A percentile compares a stretch with the other conserved stretches of the same genome.
These are phyloP conservation scores for Zosterops borbonicus DNA, from an alignment of 2,113 vertebrate genomes.

Conservation along the genomic window DNA sequence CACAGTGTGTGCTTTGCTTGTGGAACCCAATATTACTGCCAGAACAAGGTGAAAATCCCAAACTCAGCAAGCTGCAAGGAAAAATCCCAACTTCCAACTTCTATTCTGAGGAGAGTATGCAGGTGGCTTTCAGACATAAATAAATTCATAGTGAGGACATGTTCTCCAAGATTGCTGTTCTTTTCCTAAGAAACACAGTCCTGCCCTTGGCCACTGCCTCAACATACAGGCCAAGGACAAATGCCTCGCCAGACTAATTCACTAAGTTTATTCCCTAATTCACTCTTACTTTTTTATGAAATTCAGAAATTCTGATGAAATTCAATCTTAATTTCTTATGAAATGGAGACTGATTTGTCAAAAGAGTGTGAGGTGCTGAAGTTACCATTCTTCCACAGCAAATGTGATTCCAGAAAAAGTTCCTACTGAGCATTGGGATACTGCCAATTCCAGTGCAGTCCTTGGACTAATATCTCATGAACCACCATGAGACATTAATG, in stretches of 20 bases:
- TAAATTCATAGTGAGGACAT: neutral
- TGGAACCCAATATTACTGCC: neutral
- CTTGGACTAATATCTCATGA: neutral
- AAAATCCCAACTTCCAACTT: fast-evolving
- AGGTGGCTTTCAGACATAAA: neutral
- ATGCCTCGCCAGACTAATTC: neutral
- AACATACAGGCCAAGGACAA: neutral
- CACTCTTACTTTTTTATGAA: neutral
- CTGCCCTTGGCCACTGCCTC: neutral
- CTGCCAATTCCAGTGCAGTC: neutral
- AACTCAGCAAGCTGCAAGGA: neutral
- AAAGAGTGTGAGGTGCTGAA: neutral
- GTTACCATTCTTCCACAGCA: neutral
- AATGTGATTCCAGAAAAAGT: neutral
- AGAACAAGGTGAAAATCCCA: neutral
- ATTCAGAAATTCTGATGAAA: neutral
- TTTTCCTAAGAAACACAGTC: neutral
- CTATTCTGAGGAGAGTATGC: neutral
- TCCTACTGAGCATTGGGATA: neutral
- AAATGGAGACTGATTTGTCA: neutral
- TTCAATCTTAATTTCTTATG: neutral
- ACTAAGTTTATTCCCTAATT: neutral
- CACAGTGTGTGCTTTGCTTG: neutral
- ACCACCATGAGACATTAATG: neutral
- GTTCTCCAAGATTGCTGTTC: neutral